Conservation (phyloP, 2,113 vertebrate species). For the Pycnonotus jocosus region DNA sequence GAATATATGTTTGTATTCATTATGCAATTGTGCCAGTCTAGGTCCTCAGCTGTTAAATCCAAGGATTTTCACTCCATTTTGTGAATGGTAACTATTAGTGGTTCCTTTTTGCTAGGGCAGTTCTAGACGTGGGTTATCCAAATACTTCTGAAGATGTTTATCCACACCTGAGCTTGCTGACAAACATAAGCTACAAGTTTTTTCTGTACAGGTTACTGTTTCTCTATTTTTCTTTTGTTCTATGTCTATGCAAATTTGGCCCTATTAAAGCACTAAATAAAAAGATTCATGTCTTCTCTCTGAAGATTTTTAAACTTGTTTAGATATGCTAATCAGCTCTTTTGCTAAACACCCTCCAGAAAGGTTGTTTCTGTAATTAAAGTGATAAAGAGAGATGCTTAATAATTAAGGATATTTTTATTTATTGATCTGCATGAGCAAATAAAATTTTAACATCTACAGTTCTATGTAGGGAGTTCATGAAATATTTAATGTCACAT, state of each 20-base stretch:
- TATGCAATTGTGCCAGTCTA: not conserved
- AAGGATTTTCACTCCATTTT: not conserved
- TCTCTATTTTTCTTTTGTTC: not conserved
- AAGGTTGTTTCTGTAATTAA: conserved; percentile 33
- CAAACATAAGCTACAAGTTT: not conserved
- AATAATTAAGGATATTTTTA: conserved; percentile 46
- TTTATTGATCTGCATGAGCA: conserved; percentile 1
- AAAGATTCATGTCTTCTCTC: not conserved
- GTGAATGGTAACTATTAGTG: not conserved
- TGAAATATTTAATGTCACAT: not conserved
- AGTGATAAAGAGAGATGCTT: conserved; percentile 8
- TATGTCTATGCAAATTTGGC: not conserved
- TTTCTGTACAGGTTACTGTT: not conserved
- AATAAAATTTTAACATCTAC: conserved; percentile 21
- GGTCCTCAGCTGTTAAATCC: not conserved
- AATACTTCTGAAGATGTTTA: not conserved
- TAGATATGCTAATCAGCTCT: conserved; percentile 15
- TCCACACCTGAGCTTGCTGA: not conserved
- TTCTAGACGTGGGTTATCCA: not conserved
- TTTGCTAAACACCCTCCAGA: conserved; percentile 6
- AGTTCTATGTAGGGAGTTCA: not conserved
- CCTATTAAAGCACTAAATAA: not conserved
- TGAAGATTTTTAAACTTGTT: not conserved
- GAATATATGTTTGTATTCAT: not conserved
- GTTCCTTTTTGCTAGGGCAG: not conserved